Conservation (phyloP, 2,888 invertebrate species). For the Actias luna region DNA sequence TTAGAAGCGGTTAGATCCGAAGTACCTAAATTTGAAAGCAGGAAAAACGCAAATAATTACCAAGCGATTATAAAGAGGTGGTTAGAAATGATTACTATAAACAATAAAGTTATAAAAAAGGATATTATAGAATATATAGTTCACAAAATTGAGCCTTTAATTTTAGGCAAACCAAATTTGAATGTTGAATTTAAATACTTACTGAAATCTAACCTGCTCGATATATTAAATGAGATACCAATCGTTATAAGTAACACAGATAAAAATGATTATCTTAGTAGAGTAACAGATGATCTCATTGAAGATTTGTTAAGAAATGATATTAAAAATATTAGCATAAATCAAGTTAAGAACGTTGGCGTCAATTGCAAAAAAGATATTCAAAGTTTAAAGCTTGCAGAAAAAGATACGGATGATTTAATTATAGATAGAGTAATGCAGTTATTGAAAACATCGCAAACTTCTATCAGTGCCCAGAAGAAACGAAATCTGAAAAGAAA, state of each 20-base stretch:
- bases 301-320: conserved; percentile 18
- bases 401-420: not conserved
- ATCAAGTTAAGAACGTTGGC: not conserved
- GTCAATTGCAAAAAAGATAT: not conserved
- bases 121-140: conserved; percentile 23
- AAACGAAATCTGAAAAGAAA: not conserved
- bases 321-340: not conserved
- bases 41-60: conserved; percentile 12
- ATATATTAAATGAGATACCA: conserved; percentile 26
- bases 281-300: conserved; percentile 21
- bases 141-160: conserved; percentile 23
- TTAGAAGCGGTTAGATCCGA: conserved; percentile 20
- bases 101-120: conserved; percentile 20
- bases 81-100: conserved; percentile 24
- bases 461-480: not conserved
- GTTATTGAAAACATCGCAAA: not conserved
- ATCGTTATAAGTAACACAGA: conserved; percentile 17
- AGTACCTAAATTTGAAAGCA: not conserved
- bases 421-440: not conserved
- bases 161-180: conserved; percentile 20
- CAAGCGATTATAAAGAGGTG: conserved; percentile 22
- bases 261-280: conserved; percentile 17
- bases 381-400: not conserved
- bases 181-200: conserved; percentile 19
- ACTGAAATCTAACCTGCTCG: conserved; percentile 19